Percentiles rank a stretch among this genome's conserved stretches.
phyloP scores from a whole-genome alignment of 1,140 invertebrate species.

The Oncopodura yosiiana region DNA sequence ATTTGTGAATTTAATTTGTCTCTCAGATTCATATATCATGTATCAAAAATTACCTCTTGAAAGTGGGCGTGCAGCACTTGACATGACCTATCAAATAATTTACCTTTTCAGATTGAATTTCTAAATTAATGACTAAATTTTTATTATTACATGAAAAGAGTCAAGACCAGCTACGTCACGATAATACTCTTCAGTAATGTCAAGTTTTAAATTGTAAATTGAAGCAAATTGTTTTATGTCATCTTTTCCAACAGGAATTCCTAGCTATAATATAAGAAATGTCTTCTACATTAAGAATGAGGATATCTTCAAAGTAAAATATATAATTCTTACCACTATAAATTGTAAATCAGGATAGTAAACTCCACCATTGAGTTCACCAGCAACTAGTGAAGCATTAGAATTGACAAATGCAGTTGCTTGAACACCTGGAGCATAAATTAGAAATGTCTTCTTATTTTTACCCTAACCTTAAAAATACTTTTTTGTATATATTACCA shows the following conservation, averaged over 20 bases:
- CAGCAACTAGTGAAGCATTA: neutral
- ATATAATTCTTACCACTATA: too few relatives aligned
- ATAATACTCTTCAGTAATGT: conserved; percentile 27
- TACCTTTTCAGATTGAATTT: too few relatives aligned
- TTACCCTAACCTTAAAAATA: too few relatives aligned
- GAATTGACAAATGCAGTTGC: conserved; percentile 28
- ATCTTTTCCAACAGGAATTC: conserved; percentile 16
- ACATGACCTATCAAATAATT: too few relatives aligned
- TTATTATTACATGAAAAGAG: conserved; percentile 34
- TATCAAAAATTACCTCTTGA: too few relatives aligned
- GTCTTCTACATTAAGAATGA: neutral
- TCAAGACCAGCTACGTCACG: conserved; percentile 23
- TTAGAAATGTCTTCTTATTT: too few relatives aligned
- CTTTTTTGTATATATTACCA: too few relatives aligned
- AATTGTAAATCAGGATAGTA: conserved; percentile 32
- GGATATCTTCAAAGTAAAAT: too few relatives aligned
- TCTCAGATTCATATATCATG: too few relatives aligned
- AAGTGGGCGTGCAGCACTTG: conserved; percentile 32
- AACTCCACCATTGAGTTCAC: neutral
- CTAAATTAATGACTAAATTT: too few relatives aligned
- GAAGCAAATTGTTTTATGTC: conserved; percentile 9
- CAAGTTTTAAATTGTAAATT: conserved; percentile 18
- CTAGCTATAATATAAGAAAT: too few relatives aligned
- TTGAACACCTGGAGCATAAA: conserved; percentile 20
- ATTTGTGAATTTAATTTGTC: too few relatives aligned